Conservation (phyloP, 2,113 vertebrate species). For the Chaetodon auriga region DNA sequence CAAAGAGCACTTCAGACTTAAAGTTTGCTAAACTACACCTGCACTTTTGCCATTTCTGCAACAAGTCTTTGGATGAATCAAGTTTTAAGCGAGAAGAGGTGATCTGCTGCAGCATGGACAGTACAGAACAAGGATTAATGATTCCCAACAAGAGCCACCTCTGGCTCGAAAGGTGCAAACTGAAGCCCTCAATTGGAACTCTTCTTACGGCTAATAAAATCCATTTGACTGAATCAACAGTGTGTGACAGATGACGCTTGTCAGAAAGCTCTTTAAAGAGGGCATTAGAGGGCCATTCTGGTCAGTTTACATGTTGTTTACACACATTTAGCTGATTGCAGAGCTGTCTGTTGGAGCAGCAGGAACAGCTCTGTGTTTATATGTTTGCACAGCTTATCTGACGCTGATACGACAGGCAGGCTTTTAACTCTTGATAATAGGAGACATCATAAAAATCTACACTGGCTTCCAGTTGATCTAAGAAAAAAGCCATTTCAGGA, state of each 20-base stretch:
- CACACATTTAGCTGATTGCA: constrained; percentile 39
- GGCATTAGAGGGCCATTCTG: constrained; percentile 57
- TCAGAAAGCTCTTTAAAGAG: constrained; percentile 41
- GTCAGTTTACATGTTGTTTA: constrained; percentile 40
- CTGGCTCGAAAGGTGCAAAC: constrained; percentile 14
- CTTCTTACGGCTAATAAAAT: constrained; percentile 39
- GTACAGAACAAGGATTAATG: constrained; percentile 1
- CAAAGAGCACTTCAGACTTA: background rate
- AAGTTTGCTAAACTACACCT: background rate
- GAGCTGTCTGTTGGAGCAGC: background rate
- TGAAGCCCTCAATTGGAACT: constrained; percentile 4
- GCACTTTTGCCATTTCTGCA: background rate
- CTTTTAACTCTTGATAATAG: constrained; percentile 45
- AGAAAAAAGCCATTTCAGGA: background rate
- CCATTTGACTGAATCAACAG: constrained; percentile 33
- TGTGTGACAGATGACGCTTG: background rate
- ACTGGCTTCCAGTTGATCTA: background rate
- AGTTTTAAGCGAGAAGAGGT: background rate
- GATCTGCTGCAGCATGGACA: background rate
- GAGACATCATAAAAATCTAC: background rate
- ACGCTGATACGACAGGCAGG: background rate
- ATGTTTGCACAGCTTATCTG: constrained; percentile 43
- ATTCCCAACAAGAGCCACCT: background rate
- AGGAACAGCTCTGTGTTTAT: background rate
- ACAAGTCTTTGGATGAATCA: background rate